Evolutionary conservation across 2,113 vertebrate species (phyloP), one percentile per base, ranked within the genome.

Genomic region (Spheniscus mendiculus): DNA sequence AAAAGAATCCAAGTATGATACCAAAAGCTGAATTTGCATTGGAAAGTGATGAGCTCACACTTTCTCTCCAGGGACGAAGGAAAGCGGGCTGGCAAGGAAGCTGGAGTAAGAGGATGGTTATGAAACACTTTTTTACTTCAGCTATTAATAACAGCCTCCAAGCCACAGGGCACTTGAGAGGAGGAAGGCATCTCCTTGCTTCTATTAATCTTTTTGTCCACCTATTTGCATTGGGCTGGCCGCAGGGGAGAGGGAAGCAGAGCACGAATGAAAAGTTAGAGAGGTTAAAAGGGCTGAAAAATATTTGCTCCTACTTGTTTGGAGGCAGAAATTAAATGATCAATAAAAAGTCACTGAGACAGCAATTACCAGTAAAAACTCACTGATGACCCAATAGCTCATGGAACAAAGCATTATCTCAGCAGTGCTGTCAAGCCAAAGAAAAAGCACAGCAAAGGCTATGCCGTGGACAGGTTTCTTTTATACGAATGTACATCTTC

Each of bases 21-120:
- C 89, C 96, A 92, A 89, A 92, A 78, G 73, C 83, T 72, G 82
- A 95, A 93, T 97, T 97, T 97, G 87, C 95, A 84, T 94, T 96
- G 96, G 96, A 94, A 98, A 98, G 95, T 58, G 78, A 97, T 97
- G 97, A 98, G 96, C 97, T 98, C 98, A 98, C 83, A 65, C 89
- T 87, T 94, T 95, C 91, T 97, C 97, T 96, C 97, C 58, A 55
- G 95, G 95, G 97, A 95, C 93, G 58, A 55, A 65, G 80, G 87
- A 89, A 97, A 95, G 66, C 87, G 63, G 83, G 74, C 89, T 95
- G 96, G 94, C 80, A 88, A 91, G 84, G 88, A 91, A 87, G 81
- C 52, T 67, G 79, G 56, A 90, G 66, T 70, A 94, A 87, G 87
- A 70, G 36, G 80, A 92, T 87, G 72, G 82, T 62, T 97, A 94